Conservation (phyloP, 2,888 invertebrate species). For the Habroteleia sp. region DNA sequence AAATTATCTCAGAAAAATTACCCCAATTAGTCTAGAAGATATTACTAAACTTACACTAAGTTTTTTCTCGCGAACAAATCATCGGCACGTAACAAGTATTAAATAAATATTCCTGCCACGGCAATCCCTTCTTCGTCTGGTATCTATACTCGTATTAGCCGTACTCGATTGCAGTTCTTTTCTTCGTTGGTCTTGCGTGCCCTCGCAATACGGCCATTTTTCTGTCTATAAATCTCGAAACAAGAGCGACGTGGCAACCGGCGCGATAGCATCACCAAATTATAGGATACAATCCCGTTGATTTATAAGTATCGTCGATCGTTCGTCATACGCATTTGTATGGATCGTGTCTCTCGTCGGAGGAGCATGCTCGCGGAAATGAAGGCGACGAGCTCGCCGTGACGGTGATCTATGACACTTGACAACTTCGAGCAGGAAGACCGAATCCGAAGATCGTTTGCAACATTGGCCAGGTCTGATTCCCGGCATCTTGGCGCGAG, state of each 20-base stretch:
- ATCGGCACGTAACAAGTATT: no score
- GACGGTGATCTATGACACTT: slow-evolving; percentile 62
- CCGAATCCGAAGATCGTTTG: slow-evolving; percentile 62
- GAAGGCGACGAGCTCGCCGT: slow-evolving; percentile 57
- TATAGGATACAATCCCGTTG: slow-evolving; percentile 50
- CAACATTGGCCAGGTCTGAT: slow-evolving; percentile 38
- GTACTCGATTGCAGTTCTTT: slow-evolving; percentile 16
- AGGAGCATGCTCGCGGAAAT: slow-evolving; percentile 60
- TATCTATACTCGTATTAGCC: no score
- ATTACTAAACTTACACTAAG: no score
- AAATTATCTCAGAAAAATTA: no score
- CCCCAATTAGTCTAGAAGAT: no score
- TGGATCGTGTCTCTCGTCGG: slow-evolving; percentile 46
- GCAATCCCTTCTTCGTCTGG: no score
- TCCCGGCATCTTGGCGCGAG: slow-evolving; percentile 51
- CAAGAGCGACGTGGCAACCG: not conserved
- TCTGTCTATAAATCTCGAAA: slow-evolving; percentile 33
- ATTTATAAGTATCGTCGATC: slow-evolving; percentile 54
- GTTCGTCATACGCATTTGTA: slow-evolving; percentile 52
- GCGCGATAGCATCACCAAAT: slow-evolving; percentile 31
- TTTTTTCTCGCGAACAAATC: no score
- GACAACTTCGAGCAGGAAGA: slow-evolving; percentile 59
- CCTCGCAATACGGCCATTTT: slow-evolving; percentile 22
- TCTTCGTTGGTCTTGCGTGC: not conserved
- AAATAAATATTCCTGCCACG: no score